Conservation (phyloP, 2,113 vertebrate species). For the Chascanopsetta lugubris region DNA sequence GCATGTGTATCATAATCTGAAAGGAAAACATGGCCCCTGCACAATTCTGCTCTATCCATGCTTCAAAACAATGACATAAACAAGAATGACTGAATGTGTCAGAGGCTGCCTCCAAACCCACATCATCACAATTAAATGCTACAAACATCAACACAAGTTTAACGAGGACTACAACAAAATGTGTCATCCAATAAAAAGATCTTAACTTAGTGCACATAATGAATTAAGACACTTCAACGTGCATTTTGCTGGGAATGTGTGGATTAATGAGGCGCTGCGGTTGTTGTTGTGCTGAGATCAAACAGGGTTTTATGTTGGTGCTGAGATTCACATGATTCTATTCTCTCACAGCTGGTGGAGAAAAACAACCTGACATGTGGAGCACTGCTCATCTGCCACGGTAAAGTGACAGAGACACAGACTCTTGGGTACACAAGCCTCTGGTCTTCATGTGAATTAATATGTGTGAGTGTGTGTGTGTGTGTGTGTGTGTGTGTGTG, state of each 20-base stretch:
- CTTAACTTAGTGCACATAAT: neutral
- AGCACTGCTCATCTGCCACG: neutral
- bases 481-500: conserved; percentile 27
- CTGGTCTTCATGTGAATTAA: conserved; percentile 13
- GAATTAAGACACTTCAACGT: conserved; percentile 15
- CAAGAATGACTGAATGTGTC: neutral
- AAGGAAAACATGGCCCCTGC: too few species aligned
- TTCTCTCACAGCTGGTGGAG: neutral
- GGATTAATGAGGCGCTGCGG: conserved; percentile 4
- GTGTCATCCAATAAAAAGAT: conserved; percentile 6
- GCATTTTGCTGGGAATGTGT: conserved; percentile 1
- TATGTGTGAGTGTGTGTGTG: conserved; percentile 16
- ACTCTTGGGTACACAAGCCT: conserved; percentile 20
- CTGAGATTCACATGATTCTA: conserved; percentile 1
- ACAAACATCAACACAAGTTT: conserved; percentile 3
- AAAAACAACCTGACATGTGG: neutral
- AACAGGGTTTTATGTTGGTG: neutral
- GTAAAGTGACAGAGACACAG: neutral
- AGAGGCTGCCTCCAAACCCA: neutral
- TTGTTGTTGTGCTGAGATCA: neutral
- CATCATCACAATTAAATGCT: neutral
- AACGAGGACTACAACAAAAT: conserved; percentile 4
- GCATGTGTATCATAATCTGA: too few species aligned
- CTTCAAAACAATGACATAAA: too few species aligned
- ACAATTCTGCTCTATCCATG: too few species aligned